phyloP scores from a whole-genome alignment of 2,888 invertebrate species.

The Epirrhoe tristata region DNA sequence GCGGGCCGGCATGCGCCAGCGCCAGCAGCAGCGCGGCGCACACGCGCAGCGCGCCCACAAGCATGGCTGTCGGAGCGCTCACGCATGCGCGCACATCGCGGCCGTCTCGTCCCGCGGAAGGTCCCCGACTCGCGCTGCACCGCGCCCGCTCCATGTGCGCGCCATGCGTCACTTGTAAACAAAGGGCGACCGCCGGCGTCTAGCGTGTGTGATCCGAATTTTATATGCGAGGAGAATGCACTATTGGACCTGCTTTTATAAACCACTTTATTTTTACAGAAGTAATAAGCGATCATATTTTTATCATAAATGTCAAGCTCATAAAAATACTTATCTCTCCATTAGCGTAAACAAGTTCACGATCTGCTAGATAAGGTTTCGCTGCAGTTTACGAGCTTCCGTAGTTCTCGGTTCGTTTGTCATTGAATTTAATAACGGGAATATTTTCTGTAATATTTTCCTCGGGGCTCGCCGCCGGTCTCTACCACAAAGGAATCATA shows the following conservation, averaged over 20 bases:
- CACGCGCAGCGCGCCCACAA: slow-evolving; percentile 72
- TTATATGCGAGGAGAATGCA: slow-evolving; percentile 37
- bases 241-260: not conserved
- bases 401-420: slow-evolving; percentile 1
- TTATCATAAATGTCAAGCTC: slow-evolving; percentile 54
- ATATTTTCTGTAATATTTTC: slow-evolving; percentile 34
- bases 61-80: slow-evolving; percentile 59
- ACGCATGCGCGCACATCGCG: slow-evolving; percentile 81
- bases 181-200: slow-evolving; percentile 76
- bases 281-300: slow-evolving; percentile 17
- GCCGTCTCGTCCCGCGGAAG: slow-evolving; percentile 80
- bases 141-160: slow-evolving; percentile 56
- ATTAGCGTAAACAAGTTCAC: not conserved
- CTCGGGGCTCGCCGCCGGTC: slow-evolving; percentile 26
- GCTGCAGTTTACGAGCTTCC: slow-evolving; percentile 4
- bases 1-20: slow-evolving; percentile 59
- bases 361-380: slow-evolving; percentile 9
- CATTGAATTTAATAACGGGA: slow-evolving; percentile 8
- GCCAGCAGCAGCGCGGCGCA: slow-evolving; percentile 69
- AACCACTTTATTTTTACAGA: slow-evolving; percentile 8
- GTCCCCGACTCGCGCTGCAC: slow-evolving; percentile 83
- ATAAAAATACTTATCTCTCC: slow-evolving; percentile 41
- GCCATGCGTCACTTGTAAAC: slow-evolving; percentile 83
- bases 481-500: slow-evolving; percentile 19
- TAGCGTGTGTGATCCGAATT: slow-evolving; percentile 57